Evolutionary conservation across 2,797 vertebrate genomes (phyloP), one percentile per base, ranked within the genome.

Genomic region (Kryptolebias ocellatus): DNA sequence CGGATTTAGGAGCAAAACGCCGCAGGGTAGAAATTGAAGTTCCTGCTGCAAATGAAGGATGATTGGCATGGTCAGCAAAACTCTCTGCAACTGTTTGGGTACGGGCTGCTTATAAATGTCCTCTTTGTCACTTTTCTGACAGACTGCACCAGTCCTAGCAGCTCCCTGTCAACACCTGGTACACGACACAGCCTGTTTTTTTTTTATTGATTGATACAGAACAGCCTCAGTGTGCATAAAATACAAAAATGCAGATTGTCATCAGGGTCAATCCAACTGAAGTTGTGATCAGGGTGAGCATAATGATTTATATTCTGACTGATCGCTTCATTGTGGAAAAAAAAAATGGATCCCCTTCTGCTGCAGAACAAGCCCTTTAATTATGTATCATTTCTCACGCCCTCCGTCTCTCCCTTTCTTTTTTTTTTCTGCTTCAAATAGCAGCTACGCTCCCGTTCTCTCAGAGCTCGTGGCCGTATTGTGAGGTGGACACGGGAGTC

Each of bases 401-500:
- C 5, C 49, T 27, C 17, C 8, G 20, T 11, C 9, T 52, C 31
- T 39, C 27, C 27, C 31, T 37, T 18, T 10, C 52, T 18, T 28
- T 16, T 5, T 51, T 67, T 16, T 60, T 37, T 16, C 9, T 61
- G 18, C 16, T 63, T 16, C 16, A 2, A 46, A 9, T 18, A 47
- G 28, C 55, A 61, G 28, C 47, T 18, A 10, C 3, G 2, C 50
- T 58, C 34, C 11, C 29, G 39, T 58, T 2, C n/a, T 31, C 44
- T 57, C 16, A 0, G 11, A 24, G 47, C 52, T 4, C 2, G 17
- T 42, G 46, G 52, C 44, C 53, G 11, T 64, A 20, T 64, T 70
- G 18, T 60, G 28, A 51, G 60, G 50, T 27, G 50, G 37, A 67
- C 45, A 1, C 20, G 27, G 20, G 54, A 69, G 17, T 58, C 50